Conservation (phyloP, 2,113 vertebrate species). For the Halichoeres trimaculatus region DNA sequence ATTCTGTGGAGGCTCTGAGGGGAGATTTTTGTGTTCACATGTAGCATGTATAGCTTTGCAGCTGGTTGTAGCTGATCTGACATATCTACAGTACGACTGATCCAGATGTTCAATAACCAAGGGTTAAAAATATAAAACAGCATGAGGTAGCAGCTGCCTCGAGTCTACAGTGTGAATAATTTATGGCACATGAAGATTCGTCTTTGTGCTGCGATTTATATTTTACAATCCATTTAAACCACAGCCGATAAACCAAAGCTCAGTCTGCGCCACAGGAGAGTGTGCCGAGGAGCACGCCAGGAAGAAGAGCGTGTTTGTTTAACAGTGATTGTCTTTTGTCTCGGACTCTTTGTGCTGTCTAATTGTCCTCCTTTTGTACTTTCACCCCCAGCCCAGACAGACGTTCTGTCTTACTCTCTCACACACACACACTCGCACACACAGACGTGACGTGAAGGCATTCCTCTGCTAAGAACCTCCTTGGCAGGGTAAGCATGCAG, state of each 20-base stretch:
- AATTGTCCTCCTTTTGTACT: not conserved
- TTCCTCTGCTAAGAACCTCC: constrained; percentile 17
- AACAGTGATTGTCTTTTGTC: not conserved
- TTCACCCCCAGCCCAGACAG: constrained; percentile 9
- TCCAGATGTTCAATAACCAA: not conserved
- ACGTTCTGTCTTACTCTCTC: constrained; percentile 4
- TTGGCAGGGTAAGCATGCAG: constrained; percentile 18
- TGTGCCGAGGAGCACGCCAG: constrained; percentile 19
- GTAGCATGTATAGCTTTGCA: not conserved
- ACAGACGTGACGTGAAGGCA: constrained; percentile 31
- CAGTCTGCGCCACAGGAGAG: not conserved
- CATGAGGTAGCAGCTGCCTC: not conserved
- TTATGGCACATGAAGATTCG: constrained; percentile 13
- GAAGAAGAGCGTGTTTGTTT: constrained; percentile 32
- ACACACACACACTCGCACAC: no score
- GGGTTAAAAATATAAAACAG: not conserved
- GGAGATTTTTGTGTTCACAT: no score
- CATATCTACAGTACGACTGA: not conserved
- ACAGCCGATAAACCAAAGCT: constrained; percentile 6
- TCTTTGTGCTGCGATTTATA: constrained; percentile 14
- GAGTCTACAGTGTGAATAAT: constrained; percentile 14
- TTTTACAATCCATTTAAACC: constrained; percentile 17
- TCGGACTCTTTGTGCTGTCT: not conserved
- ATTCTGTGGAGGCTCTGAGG: not conserved
- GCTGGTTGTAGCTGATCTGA: not conserved